Evolutionary conservation across 2,113 vertebrate species (phyloP), one percentile per base, ranked within the genome.

Genomic region (Sinocyclocheilus anshuiensis): DNA sequence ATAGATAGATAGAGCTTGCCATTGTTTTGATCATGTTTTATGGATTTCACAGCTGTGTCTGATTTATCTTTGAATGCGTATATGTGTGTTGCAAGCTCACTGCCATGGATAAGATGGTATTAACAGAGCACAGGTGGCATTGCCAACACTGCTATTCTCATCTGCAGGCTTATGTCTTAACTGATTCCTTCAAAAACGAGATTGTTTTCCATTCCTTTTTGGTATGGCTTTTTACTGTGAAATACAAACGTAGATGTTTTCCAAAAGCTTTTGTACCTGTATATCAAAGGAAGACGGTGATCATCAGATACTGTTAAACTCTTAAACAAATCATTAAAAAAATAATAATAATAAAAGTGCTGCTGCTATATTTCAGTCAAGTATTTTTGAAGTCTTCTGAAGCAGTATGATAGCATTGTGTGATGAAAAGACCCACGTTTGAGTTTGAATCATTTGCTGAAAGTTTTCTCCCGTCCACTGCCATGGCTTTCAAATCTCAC

Each of bases 341-440:
- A 36, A 48, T 0, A 22, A 33, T 33, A 33, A 15, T 48, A 16
- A 36, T 20, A 39, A 39, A 72, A 39, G 18, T 39, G 33, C 20
- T 9, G 29, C 67, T 57, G 33, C 29, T 33, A 33, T 69, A 69
- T 71, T 71, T 71, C 67, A 71, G 29, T 71, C 67, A 71, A 71
- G 15, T 33, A 33, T 67, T 16, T 67, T 67, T 67, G 6, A 33
- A 67, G 26, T 36, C 16, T 36, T 36, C 67, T 71, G 8, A 71
- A 71, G 29, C 15, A 16, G 1, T 20, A 71, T 36, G 67, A 71
- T 16, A 71, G 29, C 29, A 20, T 71, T 36, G 67, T 71, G 6
- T 69, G 67, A 69, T 0, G 9, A 36, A 36, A 18, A 20, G 3
- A 71, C 7, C 16, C 33, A 71, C 3, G 33, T 71, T 9, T 36